Conservation (phyloP, 30 jellyfish, hydroid and myxozoan species). For the Aurelia coerulea region DNA sequence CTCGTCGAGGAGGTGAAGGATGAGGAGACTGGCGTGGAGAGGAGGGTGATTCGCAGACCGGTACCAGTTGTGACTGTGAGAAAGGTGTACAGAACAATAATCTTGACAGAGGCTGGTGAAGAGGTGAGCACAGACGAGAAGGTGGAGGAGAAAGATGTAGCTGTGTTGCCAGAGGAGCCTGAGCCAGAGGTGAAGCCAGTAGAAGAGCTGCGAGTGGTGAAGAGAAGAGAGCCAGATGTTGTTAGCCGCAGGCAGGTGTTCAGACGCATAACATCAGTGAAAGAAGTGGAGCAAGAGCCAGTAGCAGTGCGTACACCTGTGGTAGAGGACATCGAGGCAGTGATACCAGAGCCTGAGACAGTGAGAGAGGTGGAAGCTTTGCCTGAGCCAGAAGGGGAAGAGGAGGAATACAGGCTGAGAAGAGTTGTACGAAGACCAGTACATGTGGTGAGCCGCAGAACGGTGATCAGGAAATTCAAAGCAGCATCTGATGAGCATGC, state of each 20-base stretch:
- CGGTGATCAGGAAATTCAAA: too few species aligned
- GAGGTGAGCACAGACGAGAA: conserved; percentile 41
- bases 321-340: neutral
- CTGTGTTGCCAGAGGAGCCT: conserved; percentile 1
- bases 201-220: conserved; percentile 44
- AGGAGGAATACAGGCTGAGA: too few species aligned
- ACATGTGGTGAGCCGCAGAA: too few species aligned
- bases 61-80: conserved; percentile 88
- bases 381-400: conserved; percentile 54
- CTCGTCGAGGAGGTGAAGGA: conserved; percentile 56
- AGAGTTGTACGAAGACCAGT: too few species aligned
- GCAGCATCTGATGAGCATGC: too few species aligned
- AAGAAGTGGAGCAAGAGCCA: conserved; percentile 4
- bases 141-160: conserved; percentile 51
- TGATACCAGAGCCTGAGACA: neutral
- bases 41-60: conserved; percentile 79
- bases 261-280: conserved; percentile 1
- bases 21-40: conserved; percentile 45
- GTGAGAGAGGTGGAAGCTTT: neutral
- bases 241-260: conserved; percentile 25
- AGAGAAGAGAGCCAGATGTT: conserved; percentile 21
- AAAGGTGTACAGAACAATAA: conserved; percentile 74
- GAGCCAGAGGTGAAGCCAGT: conserved; percentile 13
- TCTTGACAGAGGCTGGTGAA: conserved; percentile 51
- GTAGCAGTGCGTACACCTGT: neutral